These are phyloP conservation scores for Entomyzon cyanotis DNA, from an alignment of 2,113 vertebrate genomes.

Conservation along the genomic window DNA sequence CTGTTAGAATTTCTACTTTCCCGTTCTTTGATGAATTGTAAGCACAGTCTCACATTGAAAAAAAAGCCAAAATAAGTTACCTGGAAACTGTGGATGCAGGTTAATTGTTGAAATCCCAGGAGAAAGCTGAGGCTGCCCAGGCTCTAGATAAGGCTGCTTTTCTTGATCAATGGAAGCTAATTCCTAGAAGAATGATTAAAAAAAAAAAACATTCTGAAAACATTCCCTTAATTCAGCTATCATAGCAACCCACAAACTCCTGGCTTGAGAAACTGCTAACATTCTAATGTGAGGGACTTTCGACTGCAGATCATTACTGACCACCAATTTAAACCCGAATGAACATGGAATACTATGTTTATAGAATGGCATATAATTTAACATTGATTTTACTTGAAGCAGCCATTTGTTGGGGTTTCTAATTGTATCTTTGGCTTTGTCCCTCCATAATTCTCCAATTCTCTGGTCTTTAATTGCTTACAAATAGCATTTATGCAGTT, in stretches of 20 bases:
- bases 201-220: neutral
- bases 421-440: neutral
- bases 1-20: neutral
- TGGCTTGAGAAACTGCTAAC: neutral
- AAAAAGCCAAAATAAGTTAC: slow-evolving; percentile 69
- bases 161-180: slow-evolving; percentile 75
- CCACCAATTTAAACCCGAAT: neutral
- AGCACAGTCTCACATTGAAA: neutral
- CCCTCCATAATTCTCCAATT: neutral
- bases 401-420: neutral
- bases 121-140: slow-evolving; percentile 86
- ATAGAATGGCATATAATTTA: neutral
- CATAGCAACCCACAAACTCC: neutral
- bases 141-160: slow-evolving; percentile 77
- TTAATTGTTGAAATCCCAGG: slow-evolving; percentile 87
- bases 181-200: slow-evolving; percentile 62
- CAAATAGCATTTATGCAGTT: neutral
- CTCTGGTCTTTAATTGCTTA: neutral
- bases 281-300: neutral
- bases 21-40: neutral
- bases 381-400: neutral
- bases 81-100: slow-evolving; percentile 83
- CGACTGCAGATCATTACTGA: neutral
- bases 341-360: neutral
- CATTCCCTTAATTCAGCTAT: neutral